A percentile compares a stretch with the other conserved stretches of the same genome.
Evolutionary conservation across 2,113 vertebrate species (phyloP).

Genomic region (Menidia beryllina): DNA sequence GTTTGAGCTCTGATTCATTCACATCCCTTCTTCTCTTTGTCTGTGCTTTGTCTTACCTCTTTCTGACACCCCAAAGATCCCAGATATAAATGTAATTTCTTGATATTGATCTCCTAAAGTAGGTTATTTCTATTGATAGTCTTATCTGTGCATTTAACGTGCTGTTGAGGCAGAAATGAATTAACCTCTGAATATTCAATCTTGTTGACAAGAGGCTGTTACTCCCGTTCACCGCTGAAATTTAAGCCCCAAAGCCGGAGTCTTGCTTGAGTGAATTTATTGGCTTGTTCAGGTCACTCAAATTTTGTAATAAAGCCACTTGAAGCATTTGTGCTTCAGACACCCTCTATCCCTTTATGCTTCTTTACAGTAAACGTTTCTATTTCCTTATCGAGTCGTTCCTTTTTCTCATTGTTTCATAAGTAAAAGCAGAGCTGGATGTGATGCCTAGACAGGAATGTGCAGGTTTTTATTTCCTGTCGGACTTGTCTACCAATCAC

Average conservation of each 20-base stretch:
- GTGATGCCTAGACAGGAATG: slow-evolving; percentile 56
- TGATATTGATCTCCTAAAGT: slow-evolving; percentile 68
- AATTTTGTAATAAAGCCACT: slow-evolving; percentile 42
- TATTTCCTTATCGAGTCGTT: slow-evolving; percentile 27
- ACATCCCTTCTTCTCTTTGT: slow-evolving; percentile 15
- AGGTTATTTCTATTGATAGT: slow-evolving; percentile 62
- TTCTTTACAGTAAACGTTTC: slow-evolving; percentile 20
- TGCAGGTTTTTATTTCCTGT: slow-evolving; percentile 66
- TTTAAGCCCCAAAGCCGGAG: slow-evolving; percentile 50
- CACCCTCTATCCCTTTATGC: slow-evolving; percentile 15
- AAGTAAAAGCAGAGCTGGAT: slow-evolving; percentile 8
- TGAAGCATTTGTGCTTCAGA: slow-evolving; percentile 16
- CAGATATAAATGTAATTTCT: slow-evolving; percentile 72
- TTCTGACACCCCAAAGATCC: slow-evolving; percentile 61
- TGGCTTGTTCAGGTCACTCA: slow-evolving; percentile 59
- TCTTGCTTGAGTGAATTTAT: slow-evolving; percentile 59
- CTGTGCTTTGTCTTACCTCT: neutral
- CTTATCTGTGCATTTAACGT: slow-evolving; percentile 62
- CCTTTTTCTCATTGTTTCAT: slow-evolving; percentile 10
- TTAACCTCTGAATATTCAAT: slow-evolving; percentile 78
- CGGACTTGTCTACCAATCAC: slow-evolving; percentile 41
- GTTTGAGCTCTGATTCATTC: slow-evolving; percentile 34
- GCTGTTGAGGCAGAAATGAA: slow-evolving; percentile 61
- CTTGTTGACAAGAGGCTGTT: slow-evolving; percentile 72
- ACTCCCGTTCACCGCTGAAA: slow-evolving; percentile 41